Base-by-base conservation (phyloP, 2,113 vertebrate genomes). In the Cryptotis parvus region DNA sequence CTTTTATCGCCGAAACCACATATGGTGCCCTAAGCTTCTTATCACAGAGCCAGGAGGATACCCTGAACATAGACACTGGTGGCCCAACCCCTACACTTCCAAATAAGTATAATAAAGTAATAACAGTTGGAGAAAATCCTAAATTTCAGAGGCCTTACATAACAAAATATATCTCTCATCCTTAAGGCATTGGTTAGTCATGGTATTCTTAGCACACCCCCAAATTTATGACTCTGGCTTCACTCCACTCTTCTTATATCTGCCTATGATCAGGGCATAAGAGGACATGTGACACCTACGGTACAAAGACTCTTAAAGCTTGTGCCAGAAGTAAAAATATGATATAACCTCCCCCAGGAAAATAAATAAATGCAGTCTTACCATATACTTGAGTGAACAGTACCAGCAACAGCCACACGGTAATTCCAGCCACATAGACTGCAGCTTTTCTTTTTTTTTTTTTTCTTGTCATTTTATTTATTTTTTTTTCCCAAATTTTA, bases 121-220 rank as follows among this genome's bases (percentile, higher is more conserved):
- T 24, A 15, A 63, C 68, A 49, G 16, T 33, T 18, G 3, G 0
- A 43, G 5, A 72, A 80, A 49, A 69, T 1, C 5, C 80, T 58
- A 35, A 72, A 14, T 80, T 31, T 72, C 37, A 35, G 37, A 91
- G 37, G 6, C 29, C 55, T n/a, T 43, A 39, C 20, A 39, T 2
- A 43, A 4, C 2, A 89, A 24, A 55, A 26, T 12, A 8, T 6
- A 20, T 76, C 81, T 58, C 26, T 81, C 35, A 20, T 35, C 8
- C 8, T 20, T 26, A 7, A 35, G 41, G 5, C 2, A 3, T n/a
- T 6, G 7, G 8, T 55, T 37, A 69, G 35, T 20, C 15, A 5
- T 9, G 4, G 3, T 31, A 4, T 10, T 20, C 9, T 58, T 6
- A 1, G 45, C 3, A 41, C 39, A 1, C 10, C 16, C 15, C 9